Percentiles rank a stretch among this genome's conserved stretches.
Evolutionary conservation across 2,797 vertebrate genomes (phyloP).

Genomic region (Tokudaia tokunoshimensis): DNA sequence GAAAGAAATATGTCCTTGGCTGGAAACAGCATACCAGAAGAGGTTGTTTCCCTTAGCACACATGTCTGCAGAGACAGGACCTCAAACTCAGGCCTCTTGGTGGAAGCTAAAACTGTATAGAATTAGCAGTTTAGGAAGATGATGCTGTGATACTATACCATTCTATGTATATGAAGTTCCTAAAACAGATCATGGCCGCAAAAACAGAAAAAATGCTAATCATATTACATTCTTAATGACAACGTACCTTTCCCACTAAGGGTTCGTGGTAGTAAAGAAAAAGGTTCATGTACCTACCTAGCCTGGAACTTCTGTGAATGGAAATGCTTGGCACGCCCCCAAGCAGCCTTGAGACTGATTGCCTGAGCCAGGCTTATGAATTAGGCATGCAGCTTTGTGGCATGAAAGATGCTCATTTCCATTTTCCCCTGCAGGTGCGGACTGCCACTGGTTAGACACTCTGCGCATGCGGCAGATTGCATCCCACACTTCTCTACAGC

Average conservation of each 20-base stretch:
- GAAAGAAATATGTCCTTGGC: background rate
- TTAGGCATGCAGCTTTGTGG: background rate
- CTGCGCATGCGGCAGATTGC: slow-evolving; percentile 92
- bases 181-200: background rate
- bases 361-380: background rate
- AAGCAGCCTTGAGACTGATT: background rate
- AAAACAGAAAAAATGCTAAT: background rate
- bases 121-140: background rate
- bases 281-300: background rate
- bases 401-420: slow-evolving; percentile 47
- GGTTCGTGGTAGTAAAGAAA: background rate
- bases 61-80: background rate
- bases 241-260: background rate
- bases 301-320: slow-evolving; percentile 26
- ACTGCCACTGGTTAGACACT: slow-evolving; percentile 93
- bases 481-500: slow-evolving; percentile 86
- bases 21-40: background rate
- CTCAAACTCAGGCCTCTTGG: background rate
- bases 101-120: slow-evolving; percentile 17
- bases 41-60: background rate
- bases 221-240: background rate
- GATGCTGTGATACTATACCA: background rate
- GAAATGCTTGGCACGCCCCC: background rate
- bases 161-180: background rate
- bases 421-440: slow-evolving; percentile 90